A percentile compares a stretch with the other conserved stretches of the same genome.
Evolutionary conservation across 2,113 vertebrate species (phyloP).

Genomic region (Anser brachyrhynchus): DNA sequence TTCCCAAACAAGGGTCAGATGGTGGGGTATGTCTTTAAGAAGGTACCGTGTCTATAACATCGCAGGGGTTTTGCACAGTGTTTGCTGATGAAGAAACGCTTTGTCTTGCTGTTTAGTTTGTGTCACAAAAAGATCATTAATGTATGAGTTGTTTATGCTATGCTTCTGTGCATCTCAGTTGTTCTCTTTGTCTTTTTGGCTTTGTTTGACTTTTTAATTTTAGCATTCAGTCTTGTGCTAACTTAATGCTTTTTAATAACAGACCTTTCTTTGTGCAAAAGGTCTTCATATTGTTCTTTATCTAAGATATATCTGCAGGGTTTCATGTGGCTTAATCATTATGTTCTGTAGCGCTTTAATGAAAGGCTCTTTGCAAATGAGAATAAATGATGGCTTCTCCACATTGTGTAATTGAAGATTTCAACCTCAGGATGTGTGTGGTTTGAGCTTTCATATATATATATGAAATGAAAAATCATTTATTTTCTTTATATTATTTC

Average conservation of each 20-base stretch:
- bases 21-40: not conserved
- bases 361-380: conserved; percentile 17
- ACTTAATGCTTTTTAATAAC: not conserved
- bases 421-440: not conserved
- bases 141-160: not conserved
- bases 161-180: not conserved
- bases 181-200: not conserved
- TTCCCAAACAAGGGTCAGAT: not conserved
- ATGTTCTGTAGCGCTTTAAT: not conserved
- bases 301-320: not conserved
- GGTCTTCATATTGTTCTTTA: not conserved
- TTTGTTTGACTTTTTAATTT: not conserved
- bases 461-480: not conserved
- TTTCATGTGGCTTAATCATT: not conserved
- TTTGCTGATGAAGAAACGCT: not conserved
- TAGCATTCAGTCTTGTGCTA: not conserved
- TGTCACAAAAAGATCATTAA: not conserved
- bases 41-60: not conserved
- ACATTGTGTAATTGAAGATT: not conserved
- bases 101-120: not conserved
- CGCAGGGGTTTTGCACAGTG: accelerated
- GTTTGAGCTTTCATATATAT: not conserved
- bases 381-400: not conserved
- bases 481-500: not conserved
- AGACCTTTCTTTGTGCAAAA: not conserved